Evolutionary conservation across 1,140 invertebrate species (phyloP), one percentile per base, ranked within the genome.

Genomic region (Palaemon carinicauda): DNA sequence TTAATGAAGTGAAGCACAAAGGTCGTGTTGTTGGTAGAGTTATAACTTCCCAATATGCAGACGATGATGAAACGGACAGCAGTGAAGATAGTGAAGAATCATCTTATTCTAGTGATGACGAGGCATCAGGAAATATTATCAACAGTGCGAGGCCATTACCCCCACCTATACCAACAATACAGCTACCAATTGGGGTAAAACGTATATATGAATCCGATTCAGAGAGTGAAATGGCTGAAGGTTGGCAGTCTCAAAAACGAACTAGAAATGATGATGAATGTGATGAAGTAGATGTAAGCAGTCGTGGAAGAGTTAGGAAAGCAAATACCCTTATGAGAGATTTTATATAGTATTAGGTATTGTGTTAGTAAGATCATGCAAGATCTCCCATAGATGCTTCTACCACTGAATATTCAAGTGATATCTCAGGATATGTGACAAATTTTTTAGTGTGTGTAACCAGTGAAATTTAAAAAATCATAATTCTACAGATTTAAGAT

Each of bases 241-340:
- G 15, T 7, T 50, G 21, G n/a, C 73, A 83, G 19, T 0, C 19
- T 52, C 60, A 77, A 50, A 86, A 51, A 31, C 60, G 21, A 73
- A 83, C 53, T 50, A 73, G 51, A 73, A 86, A 83, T 54, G 81
- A 83, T 9, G 89, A 87, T 10, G 82, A 84, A 51, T 56, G 83
- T 41, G 83, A 86, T 41, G 86, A 80, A 24, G 33, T 87, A 24
- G 87, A 86, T 80, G 88, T 89, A 3, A 89, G 89, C 65, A 89
- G 89, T 41, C 80, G 89, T 14, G 89, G 89, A 27, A 73, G 89
- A 77, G 88, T 89, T 17, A 86, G 89, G 24, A 88, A 88, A 84
- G 88, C 88, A n/a, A 89, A 89, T 54, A 88, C 83, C 50, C 31
- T 87, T 15, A 89, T 89, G 89, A 88, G 77, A 75, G 89, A 89